A percentile compares a stretch with the other conserved stretches of the same genome.
Evolutionary conservation across 2,888 invertebrate species (phyloP).

Genomic region (Dryobota labecula): DNA sequence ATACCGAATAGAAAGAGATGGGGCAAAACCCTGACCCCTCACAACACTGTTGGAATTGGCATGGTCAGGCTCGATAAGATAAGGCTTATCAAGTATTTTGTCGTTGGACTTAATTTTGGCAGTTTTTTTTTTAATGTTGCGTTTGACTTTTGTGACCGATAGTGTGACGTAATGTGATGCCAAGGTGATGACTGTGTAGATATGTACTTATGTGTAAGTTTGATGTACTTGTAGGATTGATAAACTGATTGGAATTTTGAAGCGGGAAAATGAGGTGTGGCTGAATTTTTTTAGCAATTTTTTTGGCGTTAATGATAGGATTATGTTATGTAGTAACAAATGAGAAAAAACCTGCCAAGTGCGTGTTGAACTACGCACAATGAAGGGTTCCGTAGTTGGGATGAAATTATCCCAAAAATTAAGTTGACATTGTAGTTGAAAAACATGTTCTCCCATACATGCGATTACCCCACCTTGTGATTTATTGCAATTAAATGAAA

Average conservation of each 20-base stretch:
- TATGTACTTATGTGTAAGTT: background rate
- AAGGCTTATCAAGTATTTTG: conserved; percentile 71
- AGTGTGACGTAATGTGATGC: conserved; percentile 39
- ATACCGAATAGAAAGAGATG: conserved; percentile 63
- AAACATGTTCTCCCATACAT: too few relatives aligned
- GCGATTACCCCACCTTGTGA: too few relatives aligned
- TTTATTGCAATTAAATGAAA: too few relatives aligned
- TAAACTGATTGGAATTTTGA: background rate
- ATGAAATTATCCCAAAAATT: too few relatives aligned
- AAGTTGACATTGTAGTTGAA: too few relatives aligned
- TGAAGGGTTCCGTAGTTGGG: too few relatives aligned
- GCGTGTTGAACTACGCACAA: too few relatives aligned
- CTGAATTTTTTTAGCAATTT: background rate
- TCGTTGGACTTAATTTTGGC: conserved; percentile 57
- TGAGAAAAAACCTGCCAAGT: too few relatives aligned
- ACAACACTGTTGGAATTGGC: conserved; percentile 76
- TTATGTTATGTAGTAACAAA: background rate
- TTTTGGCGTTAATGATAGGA: too few relatives aligned
- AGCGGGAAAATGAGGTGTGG: background rate
- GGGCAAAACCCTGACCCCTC: conserved; percentile 82
- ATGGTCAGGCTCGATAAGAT: conserved; percentile 83
- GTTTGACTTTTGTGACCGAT: conserved; percentile 40
- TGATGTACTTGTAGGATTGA: background rate
- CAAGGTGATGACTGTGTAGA: background rate
- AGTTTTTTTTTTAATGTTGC: conserved; percentile 38